Base-by-base conservation (phyloP, 1,140 invertebrate species). In the Ooceraea biroi region DNA sequence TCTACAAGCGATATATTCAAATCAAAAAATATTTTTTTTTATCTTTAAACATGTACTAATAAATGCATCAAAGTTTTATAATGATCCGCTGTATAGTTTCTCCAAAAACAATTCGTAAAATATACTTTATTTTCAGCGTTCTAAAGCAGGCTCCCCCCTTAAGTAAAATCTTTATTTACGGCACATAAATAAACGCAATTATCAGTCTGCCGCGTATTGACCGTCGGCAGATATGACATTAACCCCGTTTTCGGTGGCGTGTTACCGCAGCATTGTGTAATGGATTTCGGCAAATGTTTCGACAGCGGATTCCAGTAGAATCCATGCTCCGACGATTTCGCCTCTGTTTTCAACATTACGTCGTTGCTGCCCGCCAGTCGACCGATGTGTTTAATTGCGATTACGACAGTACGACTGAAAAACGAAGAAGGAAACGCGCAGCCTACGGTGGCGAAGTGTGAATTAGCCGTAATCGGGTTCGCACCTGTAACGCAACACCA, bases 191-290 rank as follows among this genome's bases (percentile, higher is more conserved):
- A 22, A 74, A 8, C 19, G 8, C 44, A 77, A 55, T 52, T 52
- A 4, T 68, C 46, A n/a, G 22, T 69, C 11, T 7, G 17, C n/a
- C 11, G 27, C 7, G 1, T 65, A 41, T 55, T 55, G 50, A 44
- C 22, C 36, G 17, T 12, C 25, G 17, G 12, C 25, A 66, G 22
- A 57, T 72, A 52, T 60, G 65, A 63, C 84, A 63, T 86, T 68
- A 66, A 72, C 63, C 68, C 66, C 83, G 4, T 85, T 82, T 77
- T 68, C 44, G 17, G n/a, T 19, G 14, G 19, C 30, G 57, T 72
- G 66, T 68, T 66, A 65, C 60, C 14, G n/a, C 25, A 48, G 17
- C 11, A 58, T 85, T 86, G 50, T 44, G 60, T 50, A 73, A 86
- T 41, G 3, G 36, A 80, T 60, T 86, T 66, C 36, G 66, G 55